A percentile compares a stretch with the other conserved stretches of the same genome.
Evolutionary conservation across 2,113 vertebrate genomes (phyloP).

Genomic region (Gracilinanus agilis): DNA sequence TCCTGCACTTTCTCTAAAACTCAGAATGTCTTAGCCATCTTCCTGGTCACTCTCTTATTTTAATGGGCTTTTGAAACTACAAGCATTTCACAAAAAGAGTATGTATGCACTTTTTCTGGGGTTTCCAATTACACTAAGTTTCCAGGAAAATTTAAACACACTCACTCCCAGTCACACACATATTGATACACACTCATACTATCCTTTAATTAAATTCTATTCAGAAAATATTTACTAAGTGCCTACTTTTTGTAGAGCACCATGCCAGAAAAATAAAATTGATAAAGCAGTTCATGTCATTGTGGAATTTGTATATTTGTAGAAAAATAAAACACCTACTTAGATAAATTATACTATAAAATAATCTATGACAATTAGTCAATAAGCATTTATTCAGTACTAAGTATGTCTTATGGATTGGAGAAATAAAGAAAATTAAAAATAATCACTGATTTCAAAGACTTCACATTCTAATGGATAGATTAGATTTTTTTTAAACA

Average conservation of each 20-base stretch:
- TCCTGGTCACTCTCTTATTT: not conserved
- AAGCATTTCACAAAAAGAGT: not conserved
- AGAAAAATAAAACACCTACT: not conserved
- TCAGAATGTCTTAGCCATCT: slow-evolving; percentile 19
- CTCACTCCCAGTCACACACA: not conserved
- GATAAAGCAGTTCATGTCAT: not conserved
- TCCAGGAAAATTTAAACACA: not conserved
- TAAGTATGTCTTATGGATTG: not conserved
- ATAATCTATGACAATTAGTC: not conserved
- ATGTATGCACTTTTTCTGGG: not conserved
- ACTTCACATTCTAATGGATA: not conserved
- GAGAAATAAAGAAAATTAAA: not conserved
- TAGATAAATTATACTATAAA: not conserved
- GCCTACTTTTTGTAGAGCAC: not conserved
- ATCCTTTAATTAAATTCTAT: not conserved
- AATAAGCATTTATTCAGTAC: not conserved
- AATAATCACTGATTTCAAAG: not conserved
- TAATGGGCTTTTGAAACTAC: not conserved
- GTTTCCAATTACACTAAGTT: not conserved
- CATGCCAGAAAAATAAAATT: not conserved
- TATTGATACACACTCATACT: too few relatives aligned
- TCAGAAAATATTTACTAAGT: not conserved
- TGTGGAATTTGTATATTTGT: not conserved
- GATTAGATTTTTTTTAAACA: not conserved
- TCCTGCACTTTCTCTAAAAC: not conserved